Percentiles rank a stretch among this genome's conserved stretches.
Conservation (phyloP, 2,888 invertebrate genomes). For the Coleophora flavipennella region DNA sequence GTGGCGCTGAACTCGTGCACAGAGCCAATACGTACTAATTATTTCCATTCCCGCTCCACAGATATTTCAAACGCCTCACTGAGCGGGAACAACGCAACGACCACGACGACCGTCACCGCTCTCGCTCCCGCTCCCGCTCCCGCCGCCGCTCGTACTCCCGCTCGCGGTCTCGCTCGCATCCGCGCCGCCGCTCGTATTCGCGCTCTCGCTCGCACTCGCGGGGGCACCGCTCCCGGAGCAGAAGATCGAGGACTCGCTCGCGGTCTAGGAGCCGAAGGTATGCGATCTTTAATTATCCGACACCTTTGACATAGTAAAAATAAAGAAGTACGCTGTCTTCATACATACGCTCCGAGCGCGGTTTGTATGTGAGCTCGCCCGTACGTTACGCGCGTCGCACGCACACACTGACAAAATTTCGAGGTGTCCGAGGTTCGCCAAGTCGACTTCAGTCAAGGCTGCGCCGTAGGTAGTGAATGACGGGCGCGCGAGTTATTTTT, state of each 20-base stretch:
- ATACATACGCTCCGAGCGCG: no score
- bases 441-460: no score
- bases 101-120: slow-evolving; percentile 49
- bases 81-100: slow-evolving; percentile 66
- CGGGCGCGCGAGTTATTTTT: no score
- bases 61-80: slow-evolving; percentile 75
- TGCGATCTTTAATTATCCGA: background rate
- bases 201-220: slow-evolving; percentile 33
- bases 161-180: slow-evolving; percentile 35
- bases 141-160: slow-evolving; percentile 25
- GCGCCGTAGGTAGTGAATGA: no score
- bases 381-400: no score
- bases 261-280: slow-evolving; percentile 37
- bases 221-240: slow-evolving; percentile 30
- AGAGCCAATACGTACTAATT: no score
- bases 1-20: no score
- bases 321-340: no score
- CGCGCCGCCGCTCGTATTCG: slow-evolving; percentile 33
- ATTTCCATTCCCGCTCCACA: slow-evolving; percentile 17
- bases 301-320: no score
- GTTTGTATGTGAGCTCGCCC: no score
- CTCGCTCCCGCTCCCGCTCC: slow-evolving; percentile 32
- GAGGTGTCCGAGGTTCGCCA: no score
- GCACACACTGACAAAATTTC: no score
- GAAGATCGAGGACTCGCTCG: slow-evolving; percentile 24